phyloP scores from a whole-genome alignment of 2,113 vertebrate genomes.

The Onychorhynchus coronatus region DNA sequence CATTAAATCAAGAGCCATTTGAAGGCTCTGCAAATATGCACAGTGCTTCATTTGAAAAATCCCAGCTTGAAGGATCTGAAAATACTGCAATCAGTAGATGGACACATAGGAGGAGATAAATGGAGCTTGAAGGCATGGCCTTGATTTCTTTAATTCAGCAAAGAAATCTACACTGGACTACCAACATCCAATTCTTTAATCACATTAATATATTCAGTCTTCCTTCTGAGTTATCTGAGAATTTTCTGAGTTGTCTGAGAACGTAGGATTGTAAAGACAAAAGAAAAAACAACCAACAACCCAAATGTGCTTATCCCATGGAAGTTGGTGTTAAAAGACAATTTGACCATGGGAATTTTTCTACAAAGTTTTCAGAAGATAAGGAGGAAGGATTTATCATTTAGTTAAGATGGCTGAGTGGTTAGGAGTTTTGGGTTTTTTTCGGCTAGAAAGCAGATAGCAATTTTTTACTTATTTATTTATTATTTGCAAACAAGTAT shows the following conservation, averaged over 20 bases:
- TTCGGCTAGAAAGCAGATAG: not conserved
- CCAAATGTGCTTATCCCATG: not conserved
- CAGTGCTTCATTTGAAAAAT: not conserved
- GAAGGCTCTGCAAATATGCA: not conserved
- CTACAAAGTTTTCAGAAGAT: not conserved
- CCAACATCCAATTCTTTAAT: not conserved
- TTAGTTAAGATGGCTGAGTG: not conserved
- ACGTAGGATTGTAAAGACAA: not conserved
- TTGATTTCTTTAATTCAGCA: not conserved
- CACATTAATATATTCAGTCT: not conserved
- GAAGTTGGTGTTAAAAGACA: not conserved
- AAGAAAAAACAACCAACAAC: not conserved
- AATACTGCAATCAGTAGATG: not conserved
- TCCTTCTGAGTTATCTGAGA: not conserved
- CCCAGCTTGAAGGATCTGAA: not conserved
- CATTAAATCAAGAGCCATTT: not conserved
- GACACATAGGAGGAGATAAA: not conserved
- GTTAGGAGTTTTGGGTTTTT: not conserved
- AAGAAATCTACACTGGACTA: not conserved
- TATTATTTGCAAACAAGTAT: not conserved
- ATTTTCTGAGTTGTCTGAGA: not conserved
- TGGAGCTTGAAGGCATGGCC: not conserved
- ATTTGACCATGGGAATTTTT: not conserved
- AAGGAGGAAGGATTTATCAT: not conserved
- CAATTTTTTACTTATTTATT: not conserved